phyloP scores from a whole-genome alignment of 2,113 vertebrate species.

The Myotis yumanensis region DNA sequence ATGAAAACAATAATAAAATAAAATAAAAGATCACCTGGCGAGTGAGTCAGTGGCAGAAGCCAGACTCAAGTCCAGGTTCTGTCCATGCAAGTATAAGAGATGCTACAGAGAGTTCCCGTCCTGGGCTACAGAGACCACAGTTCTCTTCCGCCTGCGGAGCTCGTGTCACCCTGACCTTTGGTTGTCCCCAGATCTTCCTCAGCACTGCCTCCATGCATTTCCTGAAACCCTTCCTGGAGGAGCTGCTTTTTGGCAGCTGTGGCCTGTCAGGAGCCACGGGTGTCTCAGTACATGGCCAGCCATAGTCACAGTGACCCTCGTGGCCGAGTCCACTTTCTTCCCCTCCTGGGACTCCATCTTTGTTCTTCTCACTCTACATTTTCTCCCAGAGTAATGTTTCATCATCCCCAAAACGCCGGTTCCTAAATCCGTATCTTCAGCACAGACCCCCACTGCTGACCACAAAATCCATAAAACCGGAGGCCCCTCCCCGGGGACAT shows the following conservation, averaged over 20 bases:
- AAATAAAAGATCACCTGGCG: background rate
- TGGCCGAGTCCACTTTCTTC: background rate
- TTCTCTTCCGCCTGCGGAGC: background rate
- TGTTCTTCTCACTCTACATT: background rate
- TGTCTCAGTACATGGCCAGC: background rate
- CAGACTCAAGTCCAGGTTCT: background rate
- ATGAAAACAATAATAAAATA: too few relatives aligned
- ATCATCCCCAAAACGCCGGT: background rate
- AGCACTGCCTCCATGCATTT: background rate
- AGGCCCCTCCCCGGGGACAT: background rate
- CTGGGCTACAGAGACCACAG: background rate
- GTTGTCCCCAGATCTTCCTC: background rate
- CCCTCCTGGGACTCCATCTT: background rate
- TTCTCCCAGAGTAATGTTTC: background rate
- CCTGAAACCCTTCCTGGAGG: background rate
- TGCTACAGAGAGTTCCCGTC: fast-evolving
- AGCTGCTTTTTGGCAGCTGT: background rate
- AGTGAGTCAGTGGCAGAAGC: background rate
- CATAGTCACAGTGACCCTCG: background rate
- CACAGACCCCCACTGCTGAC: background rate
- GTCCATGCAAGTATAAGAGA: background rate
- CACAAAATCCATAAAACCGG: too few relatives aligned
- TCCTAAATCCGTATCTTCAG: background rate
- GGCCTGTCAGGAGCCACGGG: background rate
- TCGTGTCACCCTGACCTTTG: background rate